Evolutionary conservation across 2,113 vertebrate genomes (phyloP).

Genomic region (human): GRCh38 chrX:17873001-17873500

Average conservation of each 20-base stretch:
- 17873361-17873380: neutral
- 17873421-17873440: neutral
- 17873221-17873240: neutral
- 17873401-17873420: neutral
- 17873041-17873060: neutral
- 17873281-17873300: slow-evolving; percentile 12
- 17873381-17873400: neutral
- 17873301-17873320: neutral
- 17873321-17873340: neutral
- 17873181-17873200: neutral
- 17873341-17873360: neutral
- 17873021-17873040: neutral
- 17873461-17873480: neutral
- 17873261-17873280: neutral
- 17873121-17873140: neutral
- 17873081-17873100: neutral
- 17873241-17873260: neutral
- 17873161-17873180: slow-evolving; percentile 29
- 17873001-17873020: neutral
- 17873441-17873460: neutral
- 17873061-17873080: neutral
- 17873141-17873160: neutral
- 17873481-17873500: neutral
- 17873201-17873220: neutral
- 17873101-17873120: neutral